phyloP scores from a whole-genome alignment of 2,888 invertebrate genomes.

The Byasa hedistus region DNA sequence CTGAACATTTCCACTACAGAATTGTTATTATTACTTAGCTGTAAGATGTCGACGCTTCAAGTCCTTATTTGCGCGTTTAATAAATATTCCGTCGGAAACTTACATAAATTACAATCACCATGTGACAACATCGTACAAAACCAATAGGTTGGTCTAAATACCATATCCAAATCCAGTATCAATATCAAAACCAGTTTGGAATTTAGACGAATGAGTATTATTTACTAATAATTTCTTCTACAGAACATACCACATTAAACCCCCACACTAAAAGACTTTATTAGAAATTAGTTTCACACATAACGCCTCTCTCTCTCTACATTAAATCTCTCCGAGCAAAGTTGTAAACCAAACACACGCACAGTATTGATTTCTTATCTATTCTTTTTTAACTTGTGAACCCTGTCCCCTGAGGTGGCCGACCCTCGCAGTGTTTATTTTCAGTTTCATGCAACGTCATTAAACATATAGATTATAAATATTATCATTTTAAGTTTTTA shows the following conservation, averaged over 20 bases:
- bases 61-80: not conserved
- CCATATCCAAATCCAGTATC: too few species aligned
- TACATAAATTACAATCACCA: too few species aligned
- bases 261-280: too few species aligned
- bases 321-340: not conserved
- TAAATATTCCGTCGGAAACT: not conserved
- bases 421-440: not conserved
- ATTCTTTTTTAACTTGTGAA: slow-evolving; percentile 6
- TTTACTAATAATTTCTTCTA: too few species aligned
- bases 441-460: not conserved
- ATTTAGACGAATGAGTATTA: not conserved
- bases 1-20: not conserved
- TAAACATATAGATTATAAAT: too few species aligned
- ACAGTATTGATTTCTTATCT: slow-evolving; percentile 21
- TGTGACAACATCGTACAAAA: too few species aligned
- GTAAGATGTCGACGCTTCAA: not conserved
- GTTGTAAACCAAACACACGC: not conserved
- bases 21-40: not conserved
- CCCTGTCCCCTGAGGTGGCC: not conserved
- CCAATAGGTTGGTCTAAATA: too few species aligned
- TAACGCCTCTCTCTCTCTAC: not conserved
- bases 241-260: too few species aligned
- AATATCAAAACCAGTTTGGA: too few species aligned
- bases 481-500: too few species aligned
- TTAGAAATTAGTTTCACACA: not conserved